Conservation (phyloP, 1,140 invertebrate genomes). For the Lepidurus packardi region DNA sequence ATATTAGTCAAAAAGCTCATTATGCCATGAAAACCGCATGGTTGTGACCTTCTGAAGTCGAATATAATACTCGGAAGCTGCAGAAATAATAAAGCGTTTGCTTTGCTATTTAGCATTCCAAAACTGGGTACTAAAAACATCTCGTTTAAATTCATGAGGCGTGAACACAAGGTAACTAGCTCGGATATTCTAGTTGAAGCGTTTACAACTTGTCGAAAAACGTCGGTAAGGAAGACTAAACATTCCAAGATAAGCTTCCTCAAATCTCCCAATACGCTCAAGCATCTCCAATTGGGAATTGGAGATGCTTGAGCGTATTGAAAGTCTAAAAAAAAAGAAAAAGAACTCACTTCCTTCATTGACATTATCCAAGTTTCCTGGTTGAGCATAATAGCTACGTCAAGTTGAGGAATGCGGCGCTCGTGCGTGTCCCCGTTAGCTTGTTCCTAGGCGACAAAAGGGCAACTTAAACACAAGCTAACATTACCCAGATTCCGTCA, state of each 20-base stretch:
- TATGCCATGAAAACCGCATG: too few relatives aligned
- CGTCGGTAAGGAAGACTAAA: background rate
- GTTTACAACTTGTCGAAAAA: background rate
- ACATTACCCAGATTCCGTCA: background rate
- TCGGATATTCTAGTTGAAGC: background rate
- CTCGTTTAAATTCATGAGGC: background rate
- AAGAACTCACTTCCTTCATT: conserved; percentile 5
- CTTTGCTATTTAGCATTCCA: background rate
- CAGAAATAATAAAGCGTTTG: background rate
- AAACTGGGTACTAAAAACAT: background rate
- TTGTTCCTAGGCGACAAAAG: background rate
- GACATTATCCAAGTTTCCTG: conserved; percentile 13
- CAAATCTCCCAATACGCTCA: background rate
- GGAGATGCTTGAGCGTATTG: too few relatives aligned
- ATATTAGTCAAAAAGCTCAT: too few relatives aligned
- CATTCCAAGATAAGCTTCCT: background rate
- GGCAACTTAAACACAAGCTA: background rate
- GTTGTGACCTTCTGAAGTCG: too few relatives aligned
- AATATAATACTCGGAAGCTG: too few relatives aligned
- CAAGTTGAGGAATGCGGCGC: conserved; percentile 13
- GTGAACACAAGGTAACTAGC: conserved; percentile 6
- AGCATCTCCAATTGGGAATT: background rate
- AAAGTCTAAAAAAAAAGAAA: too few relatives aligned
- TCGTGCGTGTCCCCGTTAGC: conserved; percentile 6
- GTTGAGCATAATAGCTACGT: background rate